Percentiles rank a stretch among this genome's conserved stretches.
These are phyloP conservation scores for Cyclina sinensis DNA, from an alignment of 1,140 invertebrate species.

Conservation along the genomic window DNA sequence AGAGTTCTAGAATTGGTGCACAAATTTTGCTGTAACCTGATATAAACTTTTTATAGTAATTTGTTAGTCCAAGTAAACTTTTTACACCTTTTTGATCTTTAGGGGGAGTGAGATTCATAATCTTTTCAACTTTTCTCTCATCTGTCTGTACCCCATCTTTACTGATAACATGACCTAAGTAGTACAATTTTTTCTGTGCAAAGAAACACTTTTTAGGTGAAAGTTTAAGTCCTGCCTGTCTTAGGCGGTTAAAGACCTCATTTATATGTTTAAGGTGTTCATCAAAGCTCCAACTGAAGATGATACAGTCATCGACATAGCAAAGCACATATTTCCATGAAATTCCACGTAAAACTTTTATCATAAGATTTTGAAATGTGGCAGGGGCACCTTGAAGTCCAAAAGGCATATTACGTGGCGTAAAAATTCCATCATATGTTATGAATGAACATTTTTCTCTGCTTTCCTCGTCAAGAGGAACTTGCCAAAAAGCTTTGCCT, in stretches of 20 bases:
- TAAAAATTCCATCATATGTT: constrained; percentile 54
- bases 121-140: constrained; percentile 12
- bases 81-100: constrained; percentile 49
- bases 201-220: constrained; percentile 44
- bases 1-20: not conserved
- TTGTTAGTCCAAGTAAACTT: constrained; percentile 14
- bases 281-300: constrained; percentile 2
- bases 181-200: constrained; percentile 33
- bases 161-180: constrained; percentile 38
- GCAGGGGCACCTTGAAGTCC: constrained; percentile 83
- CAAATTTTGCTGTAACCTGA: constrained; percentile 29
- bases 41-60: too few relatives aligned
- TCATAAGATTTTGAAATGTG: constrained; percentile 88
- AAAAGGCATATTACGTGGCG: constrained; percentile 77
- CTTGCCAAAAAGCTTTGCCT: too few relatives aligned
- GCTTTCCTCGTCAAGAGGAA: constrained; percentile 40
- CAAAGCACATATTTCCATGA: constrained; percentile 56
- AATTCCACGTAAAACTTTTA: constrained; percentile 71
- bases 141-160: constrained; percentile 31
- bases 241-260: not conserved
- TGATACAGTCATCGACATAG: constrained; percentile 68
- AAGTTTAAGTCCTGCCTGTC: constrained; percentile 23
- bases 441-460: constrained; percentile 21
- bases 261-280: not conserved
- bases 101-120: not conserved